Percentiles rank a stretch among this genome's conserved stretches.
These are phyloP conservation scores for Epinephelus cyanopodus DNA, from an alignment of 2,113 vertebrate species.

Conservation along the genomic window DNA sequence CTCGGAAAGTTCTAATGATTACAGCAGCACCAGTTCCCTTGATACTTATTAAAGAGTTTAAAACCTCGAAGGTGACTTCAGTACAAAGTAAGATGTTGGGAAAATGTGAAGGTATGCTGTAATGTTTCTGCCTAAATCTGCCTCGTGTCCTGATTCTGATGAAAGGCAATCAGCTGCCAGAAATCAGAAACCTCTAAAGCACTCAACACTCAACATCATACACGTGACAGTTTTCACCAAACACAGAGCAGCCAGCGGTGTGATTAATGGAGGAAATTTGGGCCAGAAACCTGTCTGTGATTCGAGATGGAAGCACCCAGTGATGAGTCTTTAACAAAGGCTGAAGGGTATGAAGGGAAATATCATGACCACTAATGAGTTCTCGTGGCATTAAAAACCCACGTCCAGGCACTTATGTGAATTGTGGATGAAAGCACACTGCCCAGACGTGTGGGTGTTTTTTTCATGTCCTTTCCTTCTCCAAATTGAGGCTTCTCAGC, in stretches of 20 bases:
- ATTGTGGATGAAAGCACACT: slow-evolving; percentile 19
- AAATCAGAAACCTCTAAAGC: neutral
- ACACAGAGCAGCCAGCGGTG: neutral
- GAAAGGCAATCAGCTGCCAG: neutral
- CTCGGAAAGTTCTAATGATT: neutral
- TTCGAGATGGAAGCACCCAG: slow-evolving; percentile 11
- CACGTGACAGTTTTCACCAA: slow-evolving; percentile 7
- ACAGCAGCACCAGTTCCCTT: neutral
- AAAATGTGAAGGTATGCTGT: neutral
- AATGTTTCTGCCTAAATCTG: neutral
- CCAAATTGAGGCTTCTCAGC: slow-evolving; percentile 38
- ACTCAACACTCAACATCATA: slow-evolving; percentile 3
- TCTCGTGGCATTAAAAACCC: slow-evolving; percentile 37
- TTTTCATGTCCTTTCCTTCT: slow-evolving; percentile 25
- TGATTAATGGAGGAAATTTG: slow-evolving; percentile 5
- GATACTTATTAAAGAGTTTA: neutral
- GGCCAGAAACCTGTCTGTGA: slow-evolving; percentile 9
- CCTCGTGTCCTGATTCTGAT: slow-evolving; percentile 5
- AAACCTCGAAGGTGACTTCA: neutral
- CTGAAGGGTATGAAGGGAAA: slow-evolving; percentile 51
- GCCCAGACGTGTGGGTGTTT: slow-evolving; percentile 43
- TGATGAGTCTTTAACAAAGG: slow-evolving; percentile 42
- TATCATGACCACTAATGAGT: slow-evolving; percentile 58
- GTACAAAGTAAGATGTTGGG: neutral
- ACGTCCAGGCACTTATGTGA: slow-evolving; percentile 35